Conservation (phyloP, 2,113 vertebrate species). For the Archilochus colubris region DNA sequence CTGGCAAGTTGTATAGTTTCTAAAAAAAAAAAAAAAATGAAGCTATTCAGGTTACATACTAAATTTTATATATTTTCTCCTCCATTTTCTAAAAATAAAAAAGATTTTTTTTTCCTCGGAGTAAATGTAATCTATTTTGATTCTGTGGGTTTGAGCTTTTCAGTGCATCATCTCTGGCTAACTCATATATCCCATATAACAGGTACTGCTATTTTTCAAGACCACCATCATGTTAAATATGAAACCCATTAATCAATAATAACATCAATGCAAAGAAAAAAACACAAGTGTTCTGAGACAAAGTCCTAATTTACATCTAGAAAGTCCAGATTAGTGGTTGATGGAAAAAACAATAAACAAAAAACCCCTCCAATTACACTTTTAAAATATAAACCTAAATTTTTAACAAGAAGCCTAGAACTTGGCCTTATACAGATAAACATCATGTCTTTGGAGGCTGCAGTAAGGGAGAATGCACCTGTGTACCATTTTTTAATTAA, state of each 20-base stretch:
- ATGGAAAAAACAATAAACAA: not conserved
- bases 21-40: not conserved
- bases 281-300: not conserved
- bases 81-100: not conserved
- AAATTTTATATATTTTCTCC: not conserved
- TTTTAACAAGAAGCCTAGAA: not conserved
- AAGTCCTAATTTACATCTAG: not conserved
- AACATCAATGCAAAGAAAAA: not conserved
- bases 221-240: not conserved
- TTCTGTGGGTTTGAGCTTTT: not conserved
- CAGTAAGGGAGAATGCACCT: not conserved
- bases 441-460: not conserved
- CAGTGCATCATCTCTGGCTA: not conserved
- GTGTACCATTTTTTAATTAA: slow-evolving; percentile 36
- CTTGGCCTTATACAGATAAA: not conserved
- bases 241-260: not conserved
- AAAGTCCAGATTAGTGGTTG: not conserved
- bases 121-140: not conserved
- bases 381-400: not conserved
- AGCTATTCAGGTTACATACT: not conserved
- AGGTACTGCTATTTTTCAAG: not conserved
- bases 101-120: not conserved
- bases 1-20: not conserved
- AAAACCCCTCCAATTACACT: not conserved
- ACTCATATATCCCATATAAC: not conserved